Conservation (phyloP, 2,797 vertebrate genomes). For the Xenops minutus region DNA sequence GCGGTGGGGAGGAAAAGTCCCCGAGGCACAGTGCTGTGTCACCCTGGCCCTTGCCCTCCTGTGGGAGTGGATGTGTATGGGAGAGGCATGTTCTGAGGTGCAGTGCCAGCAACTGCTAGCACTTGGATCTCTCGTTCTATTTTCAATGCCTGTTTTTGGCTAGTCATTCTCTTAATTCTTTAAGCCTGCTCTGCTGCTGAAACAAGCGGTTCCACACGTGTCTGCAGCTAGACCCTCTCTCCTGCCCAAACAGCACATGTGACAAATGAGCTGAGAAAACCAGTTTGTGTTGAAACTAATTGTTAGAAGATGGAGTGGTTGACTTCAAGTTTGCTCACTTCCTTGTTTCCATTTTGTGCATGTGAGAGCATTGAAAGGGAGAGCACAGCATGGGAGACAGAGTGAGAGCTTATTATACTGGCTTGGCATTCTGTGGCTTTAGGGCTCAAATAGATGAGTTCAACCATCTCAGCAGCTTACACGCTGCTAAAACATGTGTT, state of each 20-base stretch:
- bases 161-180: not conserved
- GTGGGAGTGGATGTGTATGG: fast-evolving
- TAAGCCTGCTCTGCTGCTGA: not conserved
- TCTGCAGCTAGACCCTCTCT: not conserved
- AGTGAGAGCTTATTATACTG: not conserved
- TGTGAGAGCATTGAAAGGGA: not conserved
- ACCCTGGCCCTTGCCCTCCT: not conserved
- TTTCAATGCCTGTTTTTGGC: not conserved
- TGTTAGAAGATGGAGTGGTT: not conserved
- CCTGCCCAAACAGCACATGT: fast-evolving
- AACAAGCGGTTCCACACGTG: not conserved
- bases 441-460: not conserved
- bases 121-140: fast-evolving
- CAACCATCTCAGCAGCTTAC: not conserved
- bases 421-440: not conserved
- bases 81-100: not conserved
- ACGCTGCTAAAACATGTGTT: not conserved
- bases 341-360: not conserved
- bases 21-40: not conserved
- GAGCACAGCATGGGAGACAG: not conserved
- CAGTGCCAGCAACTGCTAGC: not conserved
- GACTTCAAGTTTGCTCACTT: not conserved
- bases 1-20: not conserved
- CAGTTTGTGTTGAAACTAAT: not conserved
- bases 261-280: not conserved